A percentile compares a stretch with the other conserved stretches of the same genome.
Evolutionary conservation across 2,113 vertebrate genomes (phyloP).

Genomic region (Engraulis encrasicolus): DNA sequence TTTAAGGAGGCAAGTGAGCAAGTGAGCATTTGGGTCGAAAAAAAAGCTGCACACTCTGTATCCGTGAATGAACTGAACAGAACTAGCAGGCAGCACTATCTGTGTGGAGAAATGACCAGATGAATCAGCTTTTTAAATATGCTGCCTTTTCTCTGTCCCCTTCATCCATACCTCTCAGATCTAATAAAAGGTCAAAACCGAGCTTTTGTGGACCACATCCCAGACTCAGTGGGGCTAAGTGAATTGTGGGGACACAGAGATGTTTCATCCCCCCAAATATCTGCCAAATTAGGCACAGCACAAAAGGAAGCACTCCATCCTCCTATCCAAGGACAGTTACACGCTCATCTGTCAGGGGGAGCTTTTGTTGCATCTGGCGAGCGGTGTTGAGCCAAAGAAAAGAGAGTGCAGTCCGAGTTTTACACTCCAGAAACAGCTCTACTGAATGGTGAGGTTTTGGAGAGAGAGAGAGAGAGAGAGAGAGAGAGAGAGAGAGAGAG

Average conservation of each 20-base stretch:
- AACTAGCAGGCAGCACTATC: conserved; percentile 9
- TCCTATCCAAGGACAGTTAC: background rate
- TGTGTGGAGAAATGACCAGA: background rate
- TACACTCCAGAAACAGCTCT: conserved; percentile 29
- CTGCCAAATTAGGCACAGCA: conserved; percentile 13
- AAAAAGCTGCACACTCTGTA: background rate
- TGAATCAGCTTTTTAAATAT: conserved; percentile 1
- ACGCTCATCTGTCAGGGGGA: background rate
- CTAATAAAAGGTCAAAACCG: conserved; percentile 32
- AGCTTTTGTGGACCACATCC: conserved; percentile 5
- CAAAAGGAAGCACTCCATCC: background rate
- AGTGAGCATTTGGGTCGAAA: background rate
- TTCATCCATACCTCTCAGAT: background rate
- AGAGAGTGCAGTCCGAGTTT: conserved; percentile 47
- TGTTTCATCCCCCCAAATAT: conserved; percentile 15
- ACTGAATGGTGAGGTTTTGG: background rate
- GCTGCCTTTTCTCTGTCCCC: background rate
- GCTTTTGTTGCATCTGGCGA: conserved; percentile 1
- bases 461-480: conserved; percentile 9
- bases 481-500: no score
- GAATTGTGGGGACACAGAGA: background rate
- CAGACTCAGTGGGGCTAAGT: conserved; percentile 7
- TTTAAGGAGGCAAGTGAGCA: background rate
- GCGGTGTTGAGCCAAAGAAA: conserved; percentile 38
- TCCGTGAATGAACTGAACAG: background rate